Percentiles rank a stretch among this genome's conserved stretches.
phyloP scores from a whole-genome alignment of 1,140 invertebrate genomes.

The Spodoptera frugiperda region DNA sequence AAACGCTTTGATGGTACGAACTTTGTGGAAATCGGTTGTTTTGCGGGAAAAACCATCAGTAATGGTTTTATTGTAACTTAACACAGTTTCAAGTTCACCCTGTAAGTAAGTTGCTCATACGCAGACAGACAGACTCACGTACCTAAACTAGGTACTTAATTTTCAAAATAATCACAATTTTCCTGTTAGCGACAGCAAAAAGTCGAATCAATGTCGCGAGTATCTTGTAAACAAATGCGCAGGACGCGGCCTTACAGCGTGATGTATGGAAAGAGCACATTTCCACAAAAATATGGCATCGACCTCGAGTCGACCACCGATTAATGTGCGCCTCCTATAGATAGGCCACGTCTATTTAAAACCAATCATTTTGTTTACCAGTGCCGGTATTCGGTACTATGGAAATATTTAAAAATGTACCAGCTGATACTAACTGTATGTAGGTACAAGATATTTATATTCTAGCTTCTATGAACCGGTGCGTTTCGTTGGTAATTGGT shows the following conservation, averaged over 20 bases:
- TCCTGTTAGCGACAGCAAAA: background rate
- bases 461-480: no score
- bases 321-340: conserved; percentile 11
- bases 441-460: no score
- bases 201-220: background rate
- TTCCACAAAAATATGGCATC: conserved; percentile 21
- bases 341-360: conserved; percentile 8
- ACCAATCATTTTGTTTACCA: conserved; percentile 25
- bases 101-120: no score
- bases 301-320: conserved; percentile 27
- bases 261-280: conserved; percentile 11
- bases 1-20: background rate
- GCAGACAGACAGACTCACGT: no score
- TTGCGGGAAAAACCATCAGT: background rate
- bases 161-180: background rate
- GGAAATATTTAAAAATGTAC: conserved; percentile 14
- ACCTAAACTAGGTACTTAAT: no score
- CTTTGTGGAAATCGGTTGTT: background rate
- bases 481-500: no score
- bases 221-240: background rate
- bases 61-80: no score
- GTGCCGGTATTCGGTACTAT: background rate
- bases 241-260: background rate
- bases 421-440: conserved; percentile 10
- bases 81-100: no score